phyloP scores from a whole-genome alignment of 1,140 invertebrate species.

The Neodiprion virginianus region DNA sequence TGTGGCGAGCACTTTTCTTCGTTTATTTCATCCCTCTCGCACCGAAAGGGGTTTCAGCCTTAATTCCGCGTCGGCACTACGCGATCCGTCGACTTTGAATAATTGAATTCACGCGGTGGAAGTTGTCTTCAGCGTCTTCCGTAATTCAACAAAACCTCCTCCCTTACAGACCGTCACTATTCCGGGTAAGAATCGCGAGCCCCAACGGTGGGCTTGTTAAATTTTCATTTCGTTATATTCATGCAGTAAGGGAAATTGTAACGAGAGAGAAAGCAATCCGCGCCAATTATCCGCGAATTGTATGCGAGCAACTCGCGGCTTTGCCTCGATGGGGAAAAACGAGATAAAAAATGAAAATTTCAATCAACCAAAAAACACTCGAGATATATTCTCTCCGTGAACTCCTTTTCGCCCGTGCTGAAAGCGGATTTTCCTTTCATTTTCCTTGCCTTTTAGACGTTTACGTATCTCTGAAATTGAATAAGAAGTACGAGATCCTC shows the following conservation, averaged over 20 bases:
- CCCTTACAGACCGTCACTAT: not conserved
- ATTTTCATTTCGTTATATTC: not conserved
- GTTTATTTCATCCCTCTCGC: not conserved
- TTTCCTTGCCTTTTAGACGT: no score
- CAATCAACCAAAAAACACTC: not conserved
- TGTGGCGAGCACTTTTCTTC: not conserved
- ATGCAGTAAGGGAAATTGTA: not conserved
- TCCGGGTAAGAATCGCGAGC: not conserved
- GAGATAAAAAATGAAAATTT: not conserved
- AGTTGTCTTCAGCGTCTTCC: not conserved
- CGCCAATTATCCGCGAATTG: conserved; percentile 5
- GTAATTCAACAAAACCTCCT: not conserved
- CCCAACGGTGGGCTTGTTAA: not conserved
- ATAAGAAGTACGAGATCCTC: no score
- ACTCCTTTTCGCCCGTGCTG: no score
- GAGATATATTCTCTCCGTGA: no score
- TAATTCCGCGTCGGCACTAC: not conserved
- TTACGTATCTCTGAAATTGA: no score
- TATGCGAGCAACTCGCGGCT: no score
- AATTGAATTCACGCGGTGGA: not conserved
- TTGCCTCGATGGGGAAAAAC: not conserved
- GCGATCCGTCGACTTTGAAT: not conserved
- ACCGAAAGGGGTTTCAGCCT: not conserved
- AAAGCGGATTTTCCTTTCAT: no score
- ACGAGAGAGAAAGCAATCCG: not conserved